phyloP scores from a whole-genome alignment of 2,888 invertebrate genomes.

The Caenorhabditis sp. region DNA sequence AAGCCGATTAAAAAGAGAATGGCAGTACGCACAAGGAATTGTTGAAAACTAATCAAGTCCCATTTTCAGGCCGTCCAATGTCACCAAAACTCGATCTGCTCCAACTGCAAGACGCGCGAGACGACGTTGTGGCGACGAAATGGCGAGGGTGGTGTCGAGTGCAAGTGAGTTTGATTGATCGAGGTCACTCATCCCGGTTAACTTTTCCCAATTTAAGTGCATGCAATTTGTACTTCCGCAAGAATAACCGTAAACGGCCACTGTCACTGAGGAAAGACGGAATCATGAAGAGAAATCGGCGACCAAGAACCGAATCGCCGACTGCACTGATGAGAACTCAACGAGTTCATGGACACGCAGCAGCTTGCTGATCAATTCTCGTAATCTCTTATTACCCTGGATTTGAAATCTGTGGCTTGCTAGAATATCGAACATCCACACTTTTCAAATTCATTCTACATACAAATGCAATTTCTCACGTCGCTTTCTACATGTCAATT shows the following conservation, averaged over 20 bases:
- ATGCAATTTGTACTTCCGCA: slow-evolving; percentile 75
- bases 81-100: slow-evolving; percentile 76
- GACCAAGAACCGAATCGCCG: slow-evolving; percentile 73
- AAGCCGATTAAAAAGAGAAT: slow-evolving; percentile 72
- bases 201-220: slow-evolving; percentile 63
- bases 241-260: slow-evolving; percentile 72
- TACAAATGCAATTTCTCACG: background rate
- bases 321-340: slow-evolving; percentile 25
- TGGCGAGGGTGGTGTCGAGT: slow-evolving; percentile 73
- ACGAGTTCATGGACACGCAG: slow-evolving; percentile 58
- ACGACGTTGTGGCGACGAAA: slow-evolving; percentile 76
- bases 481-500: background rate
- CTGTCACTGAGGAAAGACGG: slow-evolving; percentile 71
- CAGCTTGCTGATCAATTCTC: slow-evolving; percentile 44
- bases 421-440: too few species aligned
- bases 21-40: slow-evolving; percentile 48
- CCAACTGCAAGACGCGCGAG: slow-evolving; percentile 76
- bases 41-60: slow-evolving; percentile 8
- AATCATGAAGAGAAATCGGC: slow-evolving; percentile 74
- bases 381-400: background rate
- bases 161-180: slow-evolving; percentile 69
- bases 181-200: background rate
- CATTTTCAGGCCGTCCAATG: slow-evolving; percentile 75
- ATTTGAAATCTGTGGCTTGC: background rate
- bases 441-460: too few species aligned